phyloP scores from a whole-genome alignment of 2,113 vertebrate genomes.

The Nibea coibor region DNA sequence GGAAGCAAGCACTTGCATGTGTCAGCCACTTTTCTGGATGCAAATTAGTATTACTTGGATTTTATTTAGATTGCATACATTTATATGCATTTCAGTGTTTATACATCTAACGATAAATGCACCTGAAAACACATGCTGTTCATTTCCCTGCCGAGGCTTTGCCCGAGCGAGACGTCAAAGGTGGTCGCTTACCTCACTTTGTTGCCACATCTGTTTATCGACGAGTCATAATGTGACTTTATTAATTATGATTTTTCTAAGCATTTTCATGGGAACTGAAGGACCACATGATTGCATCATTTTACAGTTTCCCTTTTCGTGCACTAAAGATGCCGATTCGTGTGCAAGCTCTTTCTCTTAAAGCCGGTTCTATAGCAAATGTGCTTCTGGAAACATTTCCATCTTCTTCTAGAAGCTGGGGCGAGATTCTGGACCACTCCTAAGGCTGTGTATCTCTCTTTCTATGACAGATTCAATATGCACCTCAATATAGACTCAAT shows the following conservation, averaged over 20 bases:
- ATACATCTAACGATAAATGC: neutral
- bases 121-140: neutral
- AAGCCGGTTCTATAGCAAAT: neutral
- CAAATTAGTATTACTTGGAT: neutral
- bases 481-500: constrained; percentile 51
- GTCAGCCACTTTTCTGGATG: constrained; percentile 8
- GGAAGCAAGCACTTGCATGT: neutral
- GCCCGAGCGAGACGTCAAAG: constrained; percentile 6
- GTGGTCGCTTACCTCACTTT: constrained; percentile 11
- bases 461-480: constrained; percentile 64
- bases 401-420: constrained; percentile 48
- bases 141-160: neutral
- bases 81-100: neutral
- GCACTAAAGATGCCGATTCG: constrained; percentile 18
- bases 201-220: constrained; percentile 24
- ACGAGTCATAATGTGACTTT: constrained; percentile 7
- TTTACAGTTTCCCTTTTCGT: neutral
- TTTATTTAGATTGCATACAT: neutral
- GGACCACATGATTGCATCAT: neutral
- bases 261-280: constrained; percentile 7
- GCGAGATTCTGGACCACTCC: constrained; percentile 51
- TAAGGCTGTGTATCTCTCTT: constrained; percentile 30
- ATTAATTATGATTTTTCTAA: constrained; percentile 29
- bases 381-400: constrained; percentile 17
- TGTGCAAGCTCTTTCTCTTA: neutral